A percentile compares a stretch with the other conserved stretches of the same genome.
Conservation (phyloP, 2,797 vertebrate genomes). For the Rallus crepitans region DNA sequence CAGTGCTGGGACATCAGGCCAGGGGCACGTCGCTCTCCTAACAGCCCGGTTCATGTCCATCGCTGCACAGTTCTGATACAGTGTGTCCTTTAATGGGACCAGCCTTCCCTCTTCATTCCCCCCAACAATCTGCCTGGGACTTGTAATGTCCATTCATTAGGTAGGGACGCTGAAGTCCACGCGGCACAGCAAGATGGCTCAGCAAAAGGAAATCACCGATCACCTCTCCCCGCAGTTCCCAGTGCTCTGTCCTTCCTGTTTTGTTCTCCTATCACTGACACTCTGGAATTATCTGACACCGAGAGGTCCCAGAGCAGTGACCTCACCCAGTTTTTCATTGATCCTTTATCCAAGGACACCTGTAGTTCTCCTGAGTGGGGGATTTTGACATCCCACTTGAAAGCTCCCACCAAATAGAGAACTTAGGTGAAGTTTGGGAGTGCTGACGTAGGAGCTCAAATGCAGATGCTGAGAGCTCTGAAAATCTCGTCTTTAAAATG, state of each 20-base stretch:
- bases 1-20: not conserved
- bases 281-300: not conserved
- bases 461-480: not conserved
- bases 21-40: fast-evolving
- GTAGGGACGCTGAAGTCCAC: not conserved
- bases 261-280: not conserved
- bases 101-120: not conserved
- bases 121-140: not conserved
- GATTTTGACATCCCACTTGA: not conserved
- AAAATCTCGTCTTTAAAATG: not conserved
- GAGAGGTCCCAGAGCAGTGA: not conserved
- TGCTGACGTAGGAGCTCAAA: not conserved
- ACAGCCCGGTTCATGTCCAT: not conserved
- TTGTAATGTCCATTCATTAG: not conserved
- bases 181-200: not conserved
- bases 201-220: not conserved
- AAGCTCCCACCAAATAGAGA: not conserved
- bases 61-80: not conserved
- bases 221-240: not conserved
- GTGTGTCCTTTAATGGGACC: not conserved
- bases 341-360: not conserved
- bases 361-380: not conserved
- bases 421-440: not conserved
- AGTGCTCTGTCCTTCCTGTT: not conserved
- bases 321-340: not conserved